Evolutionary conservation across 2,113 vertebrate species (phyloP).

Genomic region (Pholis gunnellus): DNA sequence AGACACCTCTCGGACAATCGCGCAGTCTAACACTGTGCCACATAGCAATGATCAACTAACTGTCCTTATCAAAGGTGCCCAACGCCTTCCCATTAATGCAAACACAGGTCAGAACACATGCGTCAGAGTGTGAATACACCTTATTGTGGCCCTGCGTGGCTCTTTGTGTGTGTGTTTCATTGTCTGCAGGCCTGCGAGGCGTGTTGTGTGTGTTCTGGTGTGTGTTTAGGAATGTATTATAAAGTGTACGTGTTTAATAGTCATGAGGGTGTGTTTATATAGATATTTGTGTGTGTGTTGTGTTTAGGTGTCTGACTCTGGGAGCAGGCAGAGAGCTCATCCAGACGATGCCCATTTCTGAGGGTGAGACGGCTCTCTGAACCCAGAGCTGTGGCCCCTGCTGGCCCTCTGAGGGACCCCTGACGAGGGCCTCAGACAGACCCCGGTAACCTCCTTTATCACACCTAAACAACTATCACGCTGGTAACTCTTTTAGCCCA

Average conservation of each 20-base stretch:
- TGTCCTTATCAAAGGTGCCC: slow-evolving; percentile 80
- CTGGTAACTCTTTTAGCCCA: background rate
- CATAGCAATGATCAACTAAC: slow-evolving; percentile 77
- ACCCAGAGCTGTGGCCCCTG: slow-evolving; percentile 78
- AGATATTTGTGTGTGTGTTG: slow-evolving; percentile 44
- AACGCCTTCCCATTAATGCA: slow-evolving; percentile 82
- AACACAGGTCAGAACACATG: slow-evolving; percentile 75
- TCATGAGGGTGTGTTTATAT: slow-evolving; percentile 36
- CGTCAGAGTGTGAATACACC: slow-evolving; percentile 84
- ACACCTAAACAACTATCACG: background rate
- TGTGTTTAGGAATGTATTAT: slow-evolving; percentile 29
- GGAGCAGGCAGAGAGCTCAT: slow-evolving; percentile 56
- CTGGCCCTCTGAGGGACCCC: slow-evolving; percentile 66
- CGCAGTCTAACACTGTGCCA: slow-evolving; percentile 46
- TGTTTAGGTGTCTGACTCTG: slow-evolving; percentile 81
- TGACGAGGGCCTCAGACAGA: slow-evolving; percentile 74
- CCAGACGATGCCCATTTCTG: background rate
- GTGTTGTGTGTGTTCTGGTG: slow-evolving; percentile 61
- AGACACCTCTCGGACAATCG: background rate
- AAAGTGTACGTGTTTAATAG: slow-evolving; percentile 42
- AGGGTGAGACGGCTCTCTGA: slow-evolving; percentile 51
- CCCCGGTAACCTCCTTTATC: slow-evolving; percentile 51
- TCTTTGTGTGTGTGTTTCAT: slow-evolving; percentile 8
- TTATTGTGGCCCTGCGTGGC: slow-evolving; percentile 33
- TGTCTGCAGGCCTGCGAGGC: slow-evolving; percentile 27